Evolutionary conservation across 2,797 vertebrate species (phyloP).

Genomic region (Lacerta agilis): DNA sequence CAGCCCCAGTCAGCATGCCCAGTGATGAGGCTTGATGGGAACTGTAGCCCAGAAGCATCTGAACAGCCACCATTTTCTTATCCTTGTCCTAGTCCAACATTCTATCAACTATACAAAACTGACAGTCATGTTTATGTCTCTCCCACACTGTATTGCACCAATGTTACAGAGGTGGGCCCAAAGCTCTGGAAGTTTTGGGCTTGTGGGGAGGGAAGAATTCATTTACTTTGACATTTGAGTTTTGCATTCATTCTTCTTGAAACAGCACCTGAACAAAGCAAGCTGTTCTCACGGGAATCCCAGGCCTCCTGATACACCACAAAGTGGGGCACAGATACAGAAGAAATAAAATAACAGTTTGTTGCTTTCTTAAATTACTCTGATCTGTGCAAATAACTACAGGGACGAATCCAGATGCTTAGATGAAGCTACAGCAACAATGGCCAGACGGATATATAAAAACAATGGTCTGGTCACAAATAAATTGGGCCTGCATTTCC

Average conservation of each 20-base stretch:
- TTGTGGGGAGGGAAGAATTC: not conserved
- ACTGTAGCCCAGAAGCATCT: too few relatives aligned
- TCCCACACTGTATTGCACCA: not conserved
- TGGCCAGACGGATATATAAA: not conserved
- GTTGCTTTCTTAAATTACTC: not conserved
- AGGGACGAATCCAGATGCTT: not conserved
- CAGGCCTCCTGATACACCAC: not conserved
- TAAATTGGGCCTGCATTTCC: not conserved
- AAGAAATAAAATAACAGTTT: not conserved
- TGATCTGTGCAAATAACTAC: not conserved
- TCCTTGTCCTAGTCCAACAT: too few relatives aligned
- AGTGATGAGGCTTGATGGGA: too few relatives aligned
- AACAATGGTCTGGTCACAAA: not conserved
- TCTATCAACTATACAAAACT: not conserved
- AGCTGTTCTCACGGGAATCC: not conserved
- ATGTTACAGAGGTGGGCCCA: not conserved
- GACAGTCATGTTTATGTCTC: too few relatives aligned
- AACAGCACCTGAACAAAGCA: conserved; percentile 1
- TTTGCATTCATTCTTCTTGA: conserved; percentile 6
- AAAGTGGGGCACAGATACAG: not conserved
- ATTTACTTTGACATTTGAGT: not conserved
- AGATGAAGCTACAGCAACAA: not conserved
- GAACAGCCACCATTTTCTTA: too few relatives aligned
- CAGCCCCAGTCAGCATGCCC: too few relatives aligned
- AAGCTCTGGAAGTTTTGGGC: not conserved